These are phyloP conservation scores for Zaprionus taronus DNA, from an alignment of 1,140 invertebrate species.

Conservation along the genomic window DNA sequence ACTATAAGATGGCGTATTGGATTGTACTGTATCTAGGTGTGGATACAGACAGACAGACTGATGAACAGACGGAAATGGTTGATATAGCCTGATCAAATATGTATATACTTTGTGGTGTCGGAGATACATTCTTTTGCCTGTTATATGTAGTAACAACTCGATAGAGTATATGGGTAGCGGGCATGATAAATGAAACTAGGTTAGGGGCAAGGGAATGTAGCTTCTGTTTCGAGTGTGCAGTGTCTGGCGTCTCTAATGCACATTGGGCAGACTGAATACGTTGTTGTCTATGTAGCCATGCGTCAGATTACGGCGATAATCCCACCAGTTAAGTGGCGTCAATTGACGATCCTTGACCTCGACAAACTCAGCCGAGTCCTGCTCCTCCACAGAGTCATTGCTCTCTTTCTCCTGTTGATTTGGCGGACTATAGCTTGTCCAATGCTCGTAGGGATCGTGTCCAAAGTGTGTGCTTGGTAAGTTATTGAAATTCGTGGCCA, in stretches of 20 bases:
- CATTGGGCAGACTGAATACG: slow-evolving; percentile 67
- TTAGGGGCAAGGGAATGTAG: slow-evolving; percentile 53
- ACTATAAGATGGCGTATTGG: too few species aligned
- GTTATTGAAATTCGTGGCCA: slow-evolving; percentile 76
- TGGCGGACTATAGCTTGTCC: slow-evolving; percentile 74
- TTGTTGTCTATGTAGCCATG: slow-evolving; percentile 70
- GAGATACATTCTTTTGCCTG: too few species aligned
- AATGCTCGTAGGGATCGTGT: slow-evolving; percentile 67
- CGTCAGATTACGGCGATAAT: slow-evolving; percentile 74
- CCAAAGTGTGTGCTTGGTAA: slow-evolving; percentile 36
- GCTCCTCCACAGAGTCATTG: slow-evolving; percentile 69
- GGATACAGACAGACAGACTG: too few species aligned
- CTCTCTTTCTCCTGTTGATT: slow-evolving; percentile 44
- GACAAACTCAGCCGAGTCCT: slow-evolving; percentile 44
- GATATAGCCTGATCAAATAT: too few species aligned
- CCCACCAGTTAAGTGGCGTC: slow-evolving; percentile 55
- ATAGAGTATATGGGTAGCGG: too few species aligned
- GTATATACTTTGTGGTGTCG: too few species aligned
- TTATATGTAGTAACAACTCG: too few species aligned
- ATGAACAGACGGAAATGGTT: too few species aligned
- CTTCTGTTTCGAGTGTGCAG: not conserved
- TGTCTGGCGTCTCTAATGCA: slow-evolving; percentile 35
- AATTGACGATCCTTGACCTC: slow-evolving; percentile 39
- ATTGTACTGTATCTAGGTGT: too few species aligned
- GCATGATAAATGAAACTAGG: not conserved